Evolutionary conservation across 2,888 invertebrate genomes (phyloP), one percentile per base, ranked within the genome.

Genomic region (Atrina japonica): DNA sequence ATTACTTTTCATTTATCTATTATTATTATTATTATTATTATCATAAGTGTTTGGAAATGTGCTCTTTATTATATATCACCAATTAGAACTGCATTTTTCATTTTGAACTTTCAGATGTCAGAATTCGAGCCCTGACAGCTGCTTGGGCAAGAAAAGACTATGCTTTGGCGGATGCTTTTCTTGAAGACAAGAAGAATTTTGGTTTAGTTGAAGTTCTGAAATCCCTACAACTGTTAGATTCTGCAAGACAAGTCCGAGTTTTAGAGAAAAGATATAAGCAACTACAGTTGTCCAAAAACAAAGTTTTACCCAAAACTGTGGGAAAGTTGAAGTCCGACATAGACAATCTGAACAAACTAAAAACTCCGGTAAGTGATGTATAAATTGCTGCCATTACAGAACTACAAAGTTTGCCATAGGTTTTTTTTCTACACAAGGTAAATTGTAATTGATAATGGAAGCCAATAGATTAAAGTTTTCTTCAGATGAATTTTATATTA

Each of bases 71-170:
- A n/a, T n/a, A n/a, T n/a, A n/a, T n/a, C n/a, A n/a, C n/a, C n/a
- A n/a, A n/a, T n/a, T n/a, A n/a, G n/a, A n/a, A n/a, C n/a, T n/a
- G n/a, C n/a, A n/a, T n/a, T n/a, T n/a, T n/a, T n/a, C n/a, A n/a
- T n/a, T n/a, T n/a, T n/a, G n/a, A n/a, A n/a, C 50, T 70, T 77
- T 41, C 76, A 87, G 88, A 88, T 83, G 86, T 89, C 7, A 76
- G 85, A 56, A 81, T 88, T 11, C 74, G 88, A 53, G 85, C 86
- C 3, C 66, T 90, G 35, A 86, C 88, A 11, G 86, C 88, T 25
- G 88, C 90, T 1, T 88, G 87, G 88, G 87, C 88, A 5, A 76
- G 88, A 29, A 81, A 86, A 53, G 89, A 89, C 70, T 76, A 83
- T 59, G 82, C 83, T n/a, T 60, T 90, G 68, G 85, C 86, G 0